phyloP scores from a whole-genome alignment of 2,113 vertebrate species.

The Burhinus oedicnemus region DNA sequence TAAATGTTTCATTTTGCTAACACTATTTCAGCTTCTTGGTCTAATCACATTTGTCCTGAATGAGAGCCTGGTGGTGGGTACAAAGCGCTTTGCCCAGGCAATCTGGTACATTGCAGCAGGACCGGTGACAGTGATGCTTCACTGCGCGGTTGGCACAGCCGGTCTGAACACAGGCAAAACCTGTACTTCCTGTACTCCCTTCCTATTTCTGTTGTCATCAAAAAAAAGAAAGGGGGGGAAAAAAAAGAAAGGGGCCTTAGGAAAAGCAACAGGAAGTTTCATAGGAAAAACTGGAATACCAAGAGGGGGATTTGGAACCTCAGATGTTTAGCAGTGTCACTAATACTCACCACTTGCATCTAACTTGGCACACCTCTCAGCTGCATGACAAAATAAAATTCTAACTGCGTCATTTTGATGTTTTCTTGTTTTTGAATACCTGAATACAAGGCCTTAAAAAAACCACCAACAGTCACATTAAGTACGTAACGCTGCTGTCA shows the following conservation, averaged over 20 bases:
- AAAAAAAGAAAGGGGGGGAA: too few species aligned
- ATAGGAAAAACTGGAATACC: not conserved
- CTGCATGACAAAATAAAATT: not conserved
- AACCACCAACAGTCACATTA: not conserved
- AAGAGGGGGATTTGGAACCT: not conserved
- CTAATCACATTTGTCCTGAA: not conserved
- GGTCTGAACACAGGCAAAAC: not conserved
- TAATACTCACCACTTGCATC: not conserved
- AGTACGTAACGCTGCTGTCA: not conserved
- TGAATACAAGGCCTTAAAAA: not conserved
- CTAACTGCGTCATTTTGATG: not conserved
- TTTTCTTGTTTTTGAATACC: not conserved
- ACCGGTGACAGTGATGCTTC: not conserved
- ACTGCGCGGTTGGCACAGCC: fast-evolving
- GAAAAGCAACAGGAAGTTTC: not conserved
- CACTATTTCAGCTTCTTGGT: not conserved
- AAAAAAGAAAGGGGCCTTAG: not conserved
- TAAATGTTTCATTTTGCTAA: fast-evolving
- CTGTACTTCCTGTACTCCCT: too few species aligned
- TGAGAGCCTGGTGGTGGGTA: not conserved
- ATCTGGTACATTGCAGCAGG: not conserved
- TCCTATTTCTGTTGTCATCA: not conserved
- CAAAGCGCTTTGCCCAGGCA: not conserved
- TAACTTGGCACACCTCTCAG: not conserved
- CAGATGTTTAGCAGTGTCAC: not conserved